These are phyloP conservation scores for Centropus unirufus DNA, from an alignment of 2,113 vertebrate genomes.

Conservation along the genomic window DNA sequence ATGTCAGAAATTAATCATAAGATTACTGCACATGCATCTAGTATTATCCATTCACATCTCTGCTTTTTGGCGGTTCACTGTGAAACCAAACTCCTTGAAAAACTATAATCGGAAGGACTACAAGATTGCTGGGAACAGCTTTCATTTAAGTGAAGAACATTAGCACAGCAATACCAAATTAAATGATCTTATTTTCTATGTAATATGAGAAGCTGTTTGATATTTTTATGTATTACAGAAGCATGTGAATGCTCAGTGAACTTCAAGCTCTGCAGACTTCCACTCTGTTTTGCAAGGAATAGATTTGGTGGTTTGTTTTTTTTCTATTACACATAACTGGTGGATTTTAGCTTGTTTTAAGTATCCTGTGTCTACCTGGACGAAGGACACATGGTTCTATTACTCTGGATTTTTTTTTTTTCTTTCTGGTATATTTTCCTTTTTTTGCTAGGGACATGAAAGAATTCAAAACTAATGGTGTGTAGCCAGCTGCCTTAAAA, in stretches of 20 bases:
- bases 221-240: neutral
- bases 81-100: neutral
- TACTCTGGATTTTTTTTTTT: neutral
- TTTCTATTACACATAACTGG: neutral
- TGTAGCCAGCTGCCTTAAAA: neutral
- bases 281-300: neutral
- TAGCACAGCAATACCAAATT: neutral
- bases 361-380: neutral
- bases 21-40: neutral
- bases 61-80: neutral
- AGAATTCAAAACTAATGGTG: neutral
- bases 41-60: neutral
- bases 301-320: neutral
- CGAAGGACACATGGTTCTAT: neutral
- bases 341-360: neutral
- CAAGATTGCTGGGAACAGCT: neutral
- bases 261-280: neutral
- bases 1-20: neutral
- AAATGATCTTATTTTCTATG: neutral
- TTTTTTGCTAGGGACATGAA: rapidly evolving
- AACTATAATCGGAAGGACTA: neutral
- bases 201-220: neutral
- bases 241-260: neutral
- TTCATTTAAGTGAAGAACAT: neutral
- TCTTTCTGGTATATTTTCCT: neutral